Conservation (phyloP, 2,797 vertebrate genomes). For the Leptatherina wallacei region DNA sequence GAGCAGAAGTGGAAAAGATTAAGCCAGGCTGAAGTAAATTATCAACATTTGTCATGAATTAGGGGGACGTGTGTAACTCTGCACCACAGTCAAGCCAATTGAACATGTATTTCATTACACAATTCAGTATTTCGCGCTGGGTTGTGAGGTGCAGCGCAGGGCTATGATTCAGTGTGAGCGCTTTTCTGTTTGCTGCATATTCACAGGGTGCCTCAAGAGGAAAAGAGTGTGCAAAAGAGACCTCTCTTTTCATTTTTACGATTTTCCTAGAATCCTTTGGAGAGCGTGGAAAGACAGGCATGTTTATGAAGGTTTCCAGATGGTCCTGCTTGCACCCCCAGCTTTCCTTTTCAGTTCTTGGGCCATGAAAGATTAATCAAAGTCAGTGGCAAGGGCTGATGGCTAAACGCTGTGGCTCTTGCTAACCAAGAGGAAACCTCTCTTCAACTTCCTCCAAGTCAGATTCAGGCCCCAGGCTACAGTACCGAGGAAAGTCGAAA, state of each 20-base stretch:
- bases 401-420: conserved; percentile 77
- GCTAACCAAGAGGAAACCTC: conserved; percentile 69
- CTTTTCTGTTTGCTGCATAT: conserved; percentile 67
- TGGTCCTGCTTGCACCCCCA: conserved; percentile 83
- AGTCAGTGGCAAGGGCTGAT: conserved; percentile 78
- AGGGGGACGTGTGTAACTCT: conserved; percentile 56
- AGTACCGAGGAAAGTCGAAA: conserved; percentile 67
- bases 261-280: conserved; percentile 87
- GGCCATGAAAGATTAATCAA: conserved; percentile 86
- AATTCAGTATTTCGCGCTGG: conserved; percentile 32
- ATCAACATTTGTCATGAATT: conserved; percentile 75
- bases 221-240: conserved; percentile 76
- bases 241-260: conserved; percentile 86
- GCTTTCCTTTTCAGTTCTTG: conserved; percentile 81
- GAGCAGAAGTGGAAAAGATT: conserved; percentile 64
- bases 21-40: conserved; percentile 68
- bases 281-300: conserved; percentile 86
- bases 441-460: conserved; percentile 59
- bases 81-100: conserved; percentile 46
- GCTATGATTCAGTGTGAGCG: conserved; percentile 41
- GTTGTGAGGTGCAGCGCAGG: conserved; percentile 54
- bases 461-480: conserved; percentile 67
- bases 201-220: conserved; percentile 74
- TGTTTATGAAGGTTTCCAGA: conserved; percentile 90
- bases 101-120: conserved; percentile 69